A percentile compares a stretch with the other conserved stretches of the same genome.
These are phyloP conservation scores for Sarcophaga carnaria DNA, from an alignment of 2,888 invertebrate genomes.

Conservation along the genomic window DNA sequence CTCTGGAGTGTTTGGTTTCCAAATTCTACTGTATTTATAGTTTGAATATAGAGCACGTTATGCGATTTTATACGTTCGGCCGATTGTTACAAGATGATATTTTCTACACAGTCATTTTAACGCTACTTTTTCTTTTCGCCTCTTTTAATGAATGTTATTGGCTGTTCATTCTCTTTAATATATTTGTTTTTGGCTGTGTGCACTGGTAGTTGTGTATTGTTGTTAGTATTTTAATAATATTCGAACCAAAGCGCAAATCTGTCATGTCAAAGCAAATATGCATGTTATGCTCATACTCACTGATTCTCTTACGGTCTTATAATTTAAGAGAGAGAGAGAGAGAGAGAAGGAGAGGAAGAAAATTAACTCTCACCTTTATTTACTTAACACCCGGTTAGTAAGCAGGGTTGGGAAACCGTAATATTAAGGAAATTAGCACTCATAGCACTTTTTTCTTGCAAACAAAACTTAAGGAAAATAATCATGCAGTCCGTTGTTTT, in stretches of 20 bases:
- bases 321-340: too few species aligned
- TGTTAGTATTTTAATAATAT: not conserved
- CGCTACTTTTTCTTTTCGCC: slow-evolving; percentile 25
- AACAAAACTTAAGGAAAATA: too few species aligned
- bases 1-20: slow-evolving; percentile 3
- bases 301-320: too few species aligned
- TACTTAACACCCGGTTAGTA: too few species aligned
- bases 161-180: not conserved
- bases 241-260: slow-evolving; percentile 13
- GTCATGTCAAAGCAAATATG: not conserved
- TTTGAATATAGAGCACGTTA: slow-evolving; percentile 62
- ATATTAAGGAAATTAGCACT: too few species aligned
- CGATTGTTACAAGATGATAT: not conserved
- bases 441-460: too few species aligned
- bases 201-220: not conserved
- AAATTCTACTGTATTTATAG: slow-evolving; percentile 54
- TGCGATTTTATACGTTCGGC: slow-evolving; percentile 58
- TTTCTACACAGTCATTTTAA: slow-evolving; percentile 15
- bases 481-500: too few species aligned
- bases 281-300: too few species aligned
- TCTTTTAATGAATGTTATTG: not conserved
- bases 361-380: too few species aligned
- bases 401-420: too few species aligned
- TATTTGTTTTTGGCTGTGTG: slow-evolving; percentile 9
- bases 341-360: too few species aligned